These are phyloP conservation scores for Aricia artaxerxes DNA, from an alignment of 2,888 invertebrate species.

Conservation along the genomic window DNA sequence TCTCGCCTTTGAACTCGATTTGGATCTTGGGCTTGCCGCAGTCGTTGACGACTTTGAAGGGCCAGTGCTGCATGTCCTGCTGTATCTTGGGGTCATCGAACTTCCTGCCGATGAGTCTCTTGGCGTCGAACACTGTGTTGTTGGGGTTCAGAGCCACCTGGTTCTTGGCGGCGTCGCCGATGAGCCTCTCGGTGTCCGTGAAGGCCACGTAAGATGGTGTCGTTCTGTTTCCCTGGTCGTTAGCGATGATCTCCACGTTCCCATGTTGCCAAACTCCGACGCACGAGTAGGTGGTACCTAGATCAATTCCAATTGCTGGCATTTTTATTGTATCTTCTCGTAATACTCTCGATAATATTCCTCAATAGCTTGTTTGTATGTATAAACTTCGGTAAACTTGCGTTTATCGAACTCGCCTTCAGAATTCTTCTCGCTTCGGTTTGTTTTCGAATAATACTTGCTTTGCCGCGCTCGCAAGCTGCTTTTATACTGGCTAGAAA, in stretches of 20 bases:
- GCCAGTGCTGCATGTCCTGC: conserved; percentile 91
- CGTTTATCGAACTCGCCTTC: conserved; percentile 15
- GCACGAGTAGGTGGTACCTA: conserved; percentile 94
- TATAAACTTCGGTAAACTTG: conserved; percentile 34
- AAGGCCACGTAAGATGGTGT: conserved; percentile 94
- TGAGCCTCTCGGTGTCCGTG: conserved; percentile 90
- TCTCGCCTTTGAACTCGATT: conserved; percentile 84
- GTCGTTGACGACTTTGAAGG: conserved; percentile 86
- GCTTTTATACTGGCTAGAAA: conserved; percentile 22
- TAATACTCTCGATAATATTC: conserved; percentile 33
- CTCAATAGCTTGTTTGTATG: conserved; percentile 34
- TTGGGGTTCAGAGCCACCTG: conserved; percentile 89
- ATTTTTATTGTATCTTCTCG: conserved; percentile 47
- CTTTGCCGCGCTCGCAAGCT: conserved; percentile 14
- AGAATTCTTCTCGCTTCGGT: conserved; percentile 32
- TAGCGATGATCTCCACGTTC: conserved; percentile 91
- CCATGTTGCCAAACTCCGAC: conserved; percentile 92
- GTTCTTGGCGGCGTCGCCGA: conserved; percentile 93
- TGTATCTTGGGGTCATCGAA: conserved; percentile 88
- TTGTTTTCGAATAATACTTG: neutral
- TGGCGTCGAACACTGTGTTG: conserved; percentile 89
- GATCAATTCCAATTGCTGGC: conserved; percentile 79
- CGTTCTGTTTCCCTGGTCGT: conserved; percentile 93
- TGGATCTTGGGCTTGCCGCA: conserved; percentile 84
- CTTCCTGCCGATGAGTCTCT: conserved; percentile 89